Conservation (phyloP, 2,113 vertebrate species). For the Brachyistius frenatus region DNA sequence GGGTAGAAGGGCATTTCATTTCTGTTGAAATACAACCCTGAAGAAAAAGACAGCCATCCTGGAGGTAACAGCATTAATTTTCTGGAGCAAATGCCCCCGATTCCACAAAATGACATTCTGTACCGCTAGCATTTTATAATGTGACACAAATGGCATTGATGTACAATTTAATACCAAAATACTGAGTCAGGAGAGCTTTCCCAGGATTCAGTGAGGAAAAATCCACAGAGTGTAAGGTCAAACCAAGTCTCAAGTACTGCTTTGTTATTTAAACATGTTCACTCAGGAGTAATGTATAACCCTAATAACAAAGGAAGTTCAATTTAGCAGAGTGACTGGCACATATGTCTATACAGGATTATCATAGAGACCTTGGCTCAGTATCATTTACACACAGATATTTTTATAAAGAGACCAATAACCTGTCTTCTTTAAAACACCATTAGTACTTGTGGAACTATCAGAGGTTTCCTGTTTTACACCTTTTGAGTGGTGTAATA, state of each 20-base stretch:
- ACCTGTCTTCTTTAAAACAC: no score
- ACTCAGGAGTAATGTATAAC: constrained; percentile 27
- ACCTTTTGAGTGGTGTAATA: no score
- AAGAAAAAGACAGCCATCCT: constrained; percentile 92
- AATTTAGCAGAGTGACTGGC: background rate
- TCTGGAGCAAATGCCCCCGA: constrained; percentile 92
- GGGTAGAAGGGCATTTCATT: constrained; percentile 52
- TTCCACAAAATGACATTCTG: constrained; percentile 94
- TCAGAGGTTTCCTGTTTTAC: no score
- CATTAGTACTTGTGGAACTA: no score
- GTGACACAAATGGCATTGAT: constrained; percentile 94
- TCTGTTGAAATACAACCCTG: constrained; percentile 94
- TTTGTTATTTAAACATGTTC: constrained; percentile 55
- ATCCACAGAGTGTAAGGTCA: constrained; percentile 58
- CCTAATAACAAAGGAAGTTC: background rate
- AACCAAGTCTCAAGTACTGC: constrained; percentile 46
- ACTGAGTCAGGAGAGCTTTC: constrained; percentile 76
- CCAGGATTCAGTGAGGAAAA: constrained; percentile 69
- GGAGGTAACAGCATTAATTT: constrained; percentile 96
- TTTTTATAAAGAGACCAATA: background rate
- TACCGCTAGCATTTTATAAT: constrained; percentile 96
- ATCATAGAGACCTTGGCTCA: background rate
- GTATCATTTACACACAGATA: background rate
- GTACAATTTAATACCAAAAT: constrained; percentile 95
- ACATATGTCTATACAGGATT: no score